These are phyloP conservation scores for Anableps anableps DNA, from an alignment of 2,797 vertebrate species.

Conservation along the genomic window DNA sequence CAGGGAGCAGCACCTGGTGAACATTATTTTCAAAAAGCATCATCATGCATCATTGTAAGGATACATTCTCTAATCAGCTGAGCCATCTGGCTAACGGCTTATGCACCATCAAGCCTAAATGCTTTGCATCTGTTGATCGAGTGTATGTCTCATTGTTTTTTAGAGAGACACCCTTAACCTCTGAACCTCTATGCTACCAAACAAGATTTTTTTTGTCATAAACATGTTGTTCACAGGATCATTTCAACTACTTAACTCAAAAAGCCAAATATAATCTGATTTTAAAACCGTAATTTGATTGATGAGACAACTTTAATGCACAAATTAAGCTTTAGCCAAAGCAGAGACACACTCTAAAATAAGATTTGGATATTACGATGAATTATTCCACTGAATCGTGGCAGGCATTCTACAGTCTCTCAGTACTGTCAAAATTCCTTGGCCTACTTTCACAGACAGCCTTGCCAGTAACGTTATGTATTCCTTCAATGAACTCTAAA, in stretches of 20 bases:
- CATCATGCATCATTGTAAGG: slow-evolving; percentile 82
- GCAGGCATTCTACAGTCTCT: slow-evolving; percentile 66
- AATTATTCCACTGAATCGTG: slow-evolving; percentile 69
- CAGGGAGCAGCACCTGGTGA: slow-evolving; percentile 79
- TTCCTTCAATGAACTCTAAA: slow-evolving; percentile 77
- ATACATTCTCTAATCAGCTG: slow-evolving; percentile 82
- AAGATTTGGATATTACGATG: slow-evolving; percentile 64
- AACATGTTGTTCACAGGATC: slow-evolving; percentile 56
- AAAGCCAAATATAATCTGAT: slow-evolving; percentile 41
- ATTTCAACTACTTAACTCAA: slow-evolving; percentile 50
- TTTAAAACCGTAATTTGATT: slow-evolving; percentile 47
- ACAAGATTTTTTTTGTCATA: slow-evolving; percentile 39
- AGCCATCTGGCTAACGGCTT: slow-evolving; percentile 82
- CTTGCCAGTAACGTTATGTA: slow-evolving; percentile 70
- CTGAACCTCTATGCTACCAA: slow-evolving; percentile 67
- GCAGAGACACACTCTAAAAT: slow-evolving; percentile 56
- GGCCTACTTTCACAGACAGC: slow-evolving; percentile 74
- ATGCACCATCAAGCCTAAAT: slow-evolving; percentile 83
- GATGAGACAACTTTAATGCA: slow-evolving; percentile 61
- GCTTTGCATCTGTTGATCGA: slow-evolving; percentile 84
- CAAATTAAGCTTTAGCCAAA: slow-evolving; percentile 57
- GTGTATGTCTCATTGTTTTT: slow-evolving; percentile 80
- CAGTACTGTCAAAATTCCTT: slow-evolving; percentile 66
- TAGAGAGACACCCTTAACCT: slow-evolving; percentile 80
- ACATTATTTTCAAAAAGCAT: slow-evolving; percentile 81